Percentiles rank a stretch among this genome's conserved stretches.
These are phyloP conservation scores for Notothenia rossii DNA, from an alignment of 2,113 vertebrate genomes.

Conservation along the genomic window DNA sequence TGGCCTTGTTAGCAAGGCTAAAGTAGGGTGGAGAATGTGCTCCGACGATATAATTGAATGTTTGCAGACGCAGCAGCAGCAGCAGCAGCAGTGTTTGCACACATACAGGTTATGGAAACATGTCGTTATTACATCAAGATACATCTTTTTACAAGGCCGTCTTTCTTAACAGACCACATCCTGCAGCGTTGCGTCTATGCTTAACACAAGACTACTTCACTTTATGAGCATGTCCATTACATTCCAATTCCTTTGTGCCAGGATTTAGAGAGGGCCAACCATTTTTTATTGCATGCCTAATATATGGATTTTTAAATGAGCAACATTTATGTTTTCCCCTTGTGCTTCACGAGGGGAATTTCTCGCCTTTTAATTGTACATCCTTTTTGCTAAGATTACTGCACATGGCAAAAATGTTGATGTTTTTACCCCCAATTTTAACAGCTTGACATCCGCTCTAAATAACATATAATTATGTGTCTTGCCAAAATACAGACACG, in stretches of 20 bases:
- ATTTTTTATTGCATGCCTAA: background rate
- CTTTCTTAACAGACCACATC: conserved; percentile 7
- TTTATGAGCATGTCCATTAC: background rate
- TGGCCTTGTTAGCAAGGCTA: conserved; percentile 68
- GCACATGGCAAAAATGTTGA: too few species aligned
- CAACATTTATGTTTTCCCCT: too few species aligned
- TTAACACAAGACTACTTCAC: background rate
- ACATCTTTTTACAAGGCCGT: conserved; percentile 5
- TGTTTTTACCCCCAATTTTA: too few species aligned
- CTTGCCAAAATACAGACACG: too few species aligned
- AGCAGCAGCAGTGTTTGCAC: conserved; percentile 2
- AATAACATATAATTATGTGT: too few species aligned
- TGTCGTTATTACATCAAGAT: conserved; percentile 28
- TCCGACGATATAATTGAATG: conserved; percentile 65
- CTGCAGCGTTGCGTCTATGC: background rate
- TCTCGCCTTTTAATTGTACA: too few species aligned
- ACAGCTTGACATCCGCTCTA: too few species aligned
- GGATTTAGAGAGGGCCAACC: background rate
- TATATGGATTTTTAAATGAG: background rate
- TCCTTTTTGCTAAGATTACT: too few species aligned
- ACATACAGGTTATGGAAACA: conserved; percentile 29
- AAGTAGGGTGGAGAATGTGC: conserved; percentile 54
- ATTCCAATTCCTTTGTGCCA: background rate
- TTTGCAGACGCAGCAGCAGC: conserved; percentile 41
- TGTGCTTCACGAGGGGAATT: too few species aligned